These are phyloP conservation scores for Nowickia ferox DNA, from an alignment of 2,888 invertebrate genomes.

Conservation along the genomic window DNA sequence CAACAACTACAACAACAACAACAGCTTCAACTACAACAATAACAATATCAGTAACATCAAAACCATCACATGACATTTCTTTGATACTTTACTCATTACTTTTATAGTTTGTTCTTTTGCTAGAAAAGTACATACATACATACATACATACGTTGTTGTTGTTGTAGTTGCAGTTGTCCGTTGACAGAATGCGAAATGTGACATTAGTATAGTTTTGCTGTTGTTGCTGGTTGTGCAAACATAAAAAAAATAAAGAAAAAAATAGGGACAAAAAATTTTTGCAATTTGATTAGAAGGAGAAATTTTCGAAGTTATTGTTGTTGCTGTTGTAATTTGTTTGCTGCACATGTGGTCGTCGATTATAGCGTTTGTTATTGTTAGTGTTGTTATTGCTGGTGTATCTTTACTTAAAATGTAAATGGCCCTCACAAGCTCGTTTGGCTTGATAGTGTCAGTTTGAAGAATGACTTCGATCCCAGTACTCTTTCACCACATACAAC, in stretches of 20 bases:
- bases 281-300: conserved; percentile 71
- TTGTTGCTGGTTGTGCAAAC: conserved; percentile 24
- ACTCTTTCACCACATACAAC: conserved; percentile 40
- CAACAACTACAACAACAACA: conserved; percentile 32
- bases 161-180: conserved; percentile 48
- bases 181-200: conserved; percentile 72
- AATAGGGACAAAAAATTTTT: conserved; percentile 44
- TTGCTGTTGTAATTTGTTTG: conserved; percentile 51
- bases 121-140: not conserved
- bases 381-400: conserved; percentile 9
- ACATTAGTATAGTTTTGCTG: conserved; percentile 63
- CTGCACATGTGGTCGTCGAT: conserved; percentile 69
- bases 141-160: not conserved
- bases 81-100: conserved; percentile 70
- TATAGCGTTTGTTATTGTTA: conserved; percentile 38
- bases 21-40: conserved; percentile 4
- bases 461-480: conserved; percentile 66
- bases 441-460: conserved; percentile 72
- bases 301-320: conserved; percentile 22
- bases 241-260: not conserved
- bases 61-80: conserved; percentile 71
- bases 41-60: conserved; percentile 69
- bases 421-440: conserved; percentile 67
- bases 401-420: conserved; percentile 64
- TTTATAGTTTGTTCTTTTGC: conserved; percentile 40